Evolutionary conservation across 1,140 invertebrate species (phyloP).

Genomic region (Drosophila murphyi): DNA sequence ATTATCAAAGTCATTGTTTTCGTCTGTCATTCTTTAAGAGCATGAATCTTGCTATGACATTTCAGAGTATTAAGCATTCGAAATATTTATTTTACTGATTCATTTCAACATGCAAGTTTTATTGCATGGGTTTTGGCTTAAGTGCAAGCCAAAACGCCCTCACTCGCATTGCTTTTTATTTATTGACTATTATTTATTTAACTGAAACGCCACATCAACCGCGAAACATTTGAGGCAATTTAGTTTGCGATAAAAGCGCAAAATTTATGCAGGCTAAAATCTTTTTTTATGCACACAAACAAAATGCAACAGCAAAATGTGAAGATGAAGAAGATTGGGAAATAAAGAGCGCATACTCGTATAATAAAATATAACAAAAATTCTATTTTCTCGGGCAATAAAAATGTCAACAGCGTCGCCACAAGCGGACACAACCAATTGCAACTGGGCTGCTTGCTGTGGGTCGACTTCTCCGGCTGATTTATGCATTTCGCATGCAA

Average conservation of each 20-base stretch:
- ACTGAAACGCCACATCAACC: slow-evolving; percentile 52
- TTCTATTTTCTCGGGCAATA: slow-evolving; percentile 82
- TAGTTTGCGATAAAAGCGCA: slow-evolving; percentile 73
- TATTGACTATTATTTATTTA: slow-evolving; percentile 71
- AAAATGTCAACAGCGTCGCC: slow-evolving; percentile 77
- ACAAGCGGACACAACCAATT: slow-evolving; percentile 64
- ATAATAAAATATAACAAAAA: slow-evolving; percentile 62
- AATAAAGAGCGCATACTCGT: slow-evolving; percentile 12
- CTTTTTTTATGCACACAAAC: slow-evolving; percentile 34
- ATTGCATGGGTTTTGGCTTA: slow-evolving; percentile 33
- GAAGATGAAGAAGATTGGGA: slow-evolving; percentile 2
- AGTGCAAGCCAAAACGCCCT: slow-evolving; percentile 1
- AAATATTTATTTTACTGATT: slow-evolving; percentile 16
- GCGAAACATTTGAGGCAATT: slow-evolving; percentile 73
- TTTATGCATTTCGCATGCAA: slow-evolving; percentile 80
- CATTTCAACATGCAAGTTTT: slow-evolving; percentile 41
- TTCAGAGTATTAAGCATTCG: too few relatives aligned
- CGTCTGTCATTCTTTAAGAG: neutral
- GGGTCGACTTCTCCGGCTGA: slow-evolving; percentile 50
- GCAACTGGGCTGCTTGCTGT: slow-evolving; percentile 37
- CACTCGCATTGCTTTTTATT: slow-evolving; percentile 21
- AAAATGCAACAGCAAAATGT: slow-evolving; percentile 12
- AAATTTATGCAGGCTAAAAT: slow-evolving; percentile 72
- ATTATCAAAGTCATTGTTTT: too few relatives aligned
- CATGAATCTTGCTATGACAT: too few relatives aligned